Percentiles rank a stretch among this genome's conserved stretches.
Conservation (phyloP, 2,113 vertebrate genomes). For the Oryzias melastigma region DNA sequence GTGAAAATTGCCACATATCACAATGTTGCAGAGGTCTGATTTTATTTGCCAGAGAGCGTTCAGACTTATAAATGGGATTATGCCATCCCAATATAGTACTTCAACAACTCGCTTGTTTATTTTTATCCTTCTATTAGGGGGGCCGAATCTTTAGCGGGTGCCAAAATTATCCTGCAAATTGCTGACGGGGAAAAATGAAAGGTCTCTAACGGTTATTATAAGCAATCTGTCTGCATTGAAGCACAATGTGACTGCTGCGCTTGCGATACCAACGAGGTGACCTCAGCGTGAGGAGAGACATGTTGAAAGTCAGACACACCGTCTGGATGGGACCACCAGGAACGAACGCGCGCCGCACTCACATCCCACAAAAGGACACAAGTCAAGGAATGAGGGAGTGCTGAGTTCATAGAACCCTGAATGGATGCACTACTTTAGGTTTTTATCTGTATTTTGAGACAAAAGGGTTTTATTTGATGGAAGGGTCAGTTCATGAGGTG, state of each 20-base stretch:
- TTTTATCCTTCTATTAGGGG: slow-evolving; percentile 82
- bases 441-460: not conserved
- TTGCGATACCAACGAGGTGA: slow-evolving; percentile 78
- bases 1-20: slow-evolving; percentile 75
- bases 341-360: slow-evolving; percentile 34
- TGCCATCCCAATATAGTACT: slow-evolving; percentile 78
- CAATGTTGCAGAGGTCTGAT: slow-evolving; percentile 65
- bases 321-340: slow-evolving; percentile 69
- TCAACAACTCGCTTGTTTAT: slow-evolving; percentile 80
- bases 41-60: slow-evolving; percentile 71
- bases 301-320: slow-evolving; percentile 72
- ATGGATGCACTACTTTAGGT: not conserved
- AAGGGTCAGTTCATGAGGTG: not conserved
- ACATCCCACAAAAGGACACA: slow-evolving; percentile 31
- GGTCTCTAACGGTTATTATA: slow-evolving; percentile 82
- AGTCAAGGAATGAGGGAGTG: not conserved
- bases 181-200: slow-evolving; percentile 85
- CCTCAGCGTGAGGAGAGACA: slow-evolving; percentile 69
- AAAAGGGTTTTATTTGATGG: not conserved
- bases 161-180: slow-evolving; percentile 81
- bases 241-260: slow-evolving; percentile 81
- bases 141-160: slow-evolving; percentile 78
- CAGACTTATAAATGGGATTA: slow-evolving; percentile 83
- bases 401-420: not conserved
- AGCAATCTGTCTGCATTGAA: slow-evolving; percentile 80